Conservation (phyloP, 2,888 invertebrate genomes). For the Clivina fossor region DNA sequence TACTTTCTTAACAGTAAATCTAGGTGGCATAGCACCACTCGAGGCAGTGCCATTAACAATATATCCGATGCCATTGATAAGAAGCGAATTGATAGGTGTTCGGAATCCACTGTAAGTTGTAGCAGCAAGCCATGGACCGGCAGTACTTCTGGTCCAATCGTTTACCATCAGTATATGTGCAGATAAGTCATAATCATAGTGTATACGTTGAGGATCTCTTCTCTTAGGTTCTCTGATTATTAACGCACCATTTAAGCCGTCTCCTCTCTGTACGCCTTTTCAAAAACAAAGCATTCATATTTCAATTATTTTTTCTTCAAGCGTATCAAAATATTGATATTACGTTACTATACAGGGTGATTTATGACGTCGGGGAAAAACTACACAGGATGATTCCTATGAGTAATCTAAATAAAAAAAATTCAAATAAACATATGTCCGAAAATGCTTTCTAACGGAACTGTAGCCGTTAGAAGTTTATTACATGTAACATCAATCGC, state of each 20-base stretch:
- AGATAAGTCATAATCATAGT: constrained; percentile 56
- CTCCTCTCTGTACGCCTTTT: constrained; percentile 57
- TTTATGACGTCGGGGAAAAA: too few relatives aligned
- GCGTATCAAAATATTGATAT: too few relatives aligned
- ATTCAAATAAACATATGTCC: too few relatives aligned
- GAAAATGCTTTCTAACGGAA: too few relatives aligned
- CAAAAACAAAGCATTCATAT: too few relatives aligned
- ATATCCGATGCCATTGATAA: constrained; percentile 24
- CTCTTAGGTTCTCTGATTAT: constrained; percentile 53
- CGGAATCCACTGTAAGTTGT: constrained; percentile 46
- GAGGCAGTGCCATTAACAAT: constrained; percentile 47
- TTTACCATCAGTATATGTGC: constrained; percentile 55
- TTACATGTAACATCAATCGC: too few relatives aligned
- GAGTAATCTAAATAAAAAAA: too few relatives aligned
- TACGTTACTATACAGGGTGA: too few relatives aligned
- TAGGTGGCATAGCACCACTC: constrained; percentile 56
- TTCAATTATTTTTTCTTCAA: too few relatives aligned
- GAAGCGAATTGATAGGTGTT: background rate
- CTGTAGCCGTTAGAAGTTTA: too few relatives aligned
- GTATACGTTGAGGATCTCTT: constrained; percentile 49
- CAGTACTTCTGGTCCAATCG: constrained; percentile 57
- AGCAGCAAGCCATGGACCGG: constrained; percentile 65
- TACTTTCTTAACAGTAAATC: constrained; percentile 69
- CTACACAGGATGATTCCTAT: too few relatives aligned
- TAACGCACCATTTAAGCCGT: constrained; percentile 58